These are phyloP conservation scores for Barypeithes pellucidus DNA, from an alignment of 2,888 invertebrate genomes.

Conservation along the genomic window DNA sequence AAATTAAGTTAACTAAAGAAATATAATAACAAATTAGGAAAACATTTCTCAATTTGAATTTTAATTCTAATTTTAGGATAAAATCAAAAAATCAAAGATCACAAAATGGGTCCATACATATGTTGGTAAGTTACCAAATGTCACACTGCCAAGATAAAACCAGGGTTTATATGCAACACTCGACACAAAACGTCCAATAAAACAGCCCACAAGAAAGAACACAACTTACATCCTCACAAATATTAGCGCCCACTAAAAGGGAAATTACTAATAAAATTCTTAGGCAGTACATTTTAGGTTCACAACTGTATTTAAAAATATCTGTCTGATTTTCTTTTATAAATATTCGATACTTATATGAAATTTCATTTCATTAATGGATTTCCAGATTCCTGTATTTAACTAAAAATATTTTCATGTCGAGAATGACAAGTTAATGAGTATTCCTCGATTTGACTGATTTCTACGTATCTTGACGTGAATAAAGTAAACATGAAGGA, in stretches of 20 bases:
- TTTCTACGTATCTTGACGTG: no score
- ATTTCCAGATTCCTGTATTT: not conserved
- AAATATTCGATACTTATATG: not conserved
- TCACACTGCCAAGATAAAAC: no score
- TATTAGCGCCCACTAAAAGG: not conserved
- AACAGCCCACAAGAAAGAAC: not conserved
- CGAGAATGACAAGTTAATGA: slow-evolving; percentile 15
- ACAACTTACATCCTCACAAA: slow-evolving; percentile 8
- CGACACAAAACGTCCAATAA: no score
- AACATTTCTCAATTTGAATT: no score
- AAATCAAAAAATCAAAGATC: no score
- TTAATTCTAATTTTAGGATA: no score
- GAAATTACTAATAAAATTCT: not conserved
- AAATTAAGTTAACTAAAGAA: no score
- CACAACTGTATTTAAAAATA: not conserved
- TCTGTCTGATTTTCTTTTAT: not conserved
- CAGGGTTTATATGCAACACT: no score
- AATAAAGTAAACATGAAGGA: no score
- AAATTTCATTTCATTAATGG: not conserved
- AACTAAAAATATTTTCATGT: slow-evolving; percentile 1
- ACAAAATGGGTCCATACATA: no score
- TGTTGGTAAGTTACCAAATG: no score
- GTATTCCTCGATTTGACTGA: not conserved
- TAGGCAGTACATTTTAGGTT: slow-evolving; percentile 11
- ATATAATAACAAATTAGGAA: no score